Base-by-base conservation (phyloP, 1,140 invertebrate species). In the Trachymyrmex septentrionalis region DNA sequence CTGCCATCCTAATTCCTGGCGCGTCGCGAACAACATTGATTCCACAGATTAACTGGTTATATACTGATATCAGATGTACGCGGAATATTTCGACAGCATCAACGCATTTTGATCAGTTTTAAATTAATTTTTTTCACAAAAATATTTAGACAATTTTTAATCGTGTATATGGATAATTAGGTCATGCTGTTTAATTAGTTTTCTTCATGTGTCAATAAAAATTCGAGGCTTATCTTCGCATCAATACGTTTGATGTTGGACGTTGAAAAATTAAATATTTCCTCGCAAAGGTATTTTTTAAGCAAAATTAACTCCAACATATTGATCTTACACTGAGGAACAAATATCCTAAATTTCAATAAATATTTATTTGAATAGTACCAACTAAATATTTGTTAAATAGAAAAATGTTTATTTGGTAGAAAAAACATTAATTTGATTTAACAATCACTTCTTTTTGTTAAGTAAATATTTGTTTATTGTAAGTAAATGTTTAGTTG, bases 1-100 rank as follows among this genome's bases (percentile, higher is more conserved):
- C 85, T 87, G 61, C 81, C 66, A 81, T 90, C 87, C 89, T 87
- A 87, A 89, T 90, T 87, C 85, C 86, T 87, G 48, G n/a, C 80
- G 69, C 38, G 55, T 84, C 80, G 55, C 69, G 38, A 59, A 24
- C 57, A 10, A 21, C 80, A 84, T 84, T 57, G 80, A 75, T 84
- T 30, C 57, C 69, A 21, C 38, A 73, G 80, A 84, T 61, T 38
- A 57, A 55, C 19, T 38, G 30, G n/a, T 81, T 38, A 34, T 50
- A 3, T 50, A 57, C 50, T 44, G 66, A 69, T 69, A 44, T 4
- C 14, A 64, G 53, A 73, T 34, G 72, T 24, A 50, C 16, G 30
- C 19, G 3, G 27, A 38, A 19, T 69, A 24, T 61, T 38, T 27
- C 78, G 34, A 7, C 38, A 21, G 34, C 34, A 59, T 30, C 19